A percentile compares a stretch with the other conserved stretches of the same genome.
Conservation (phyloP, 2,797 vertebrate genomes). For the Hapalemur alaotrensis region DNA sequence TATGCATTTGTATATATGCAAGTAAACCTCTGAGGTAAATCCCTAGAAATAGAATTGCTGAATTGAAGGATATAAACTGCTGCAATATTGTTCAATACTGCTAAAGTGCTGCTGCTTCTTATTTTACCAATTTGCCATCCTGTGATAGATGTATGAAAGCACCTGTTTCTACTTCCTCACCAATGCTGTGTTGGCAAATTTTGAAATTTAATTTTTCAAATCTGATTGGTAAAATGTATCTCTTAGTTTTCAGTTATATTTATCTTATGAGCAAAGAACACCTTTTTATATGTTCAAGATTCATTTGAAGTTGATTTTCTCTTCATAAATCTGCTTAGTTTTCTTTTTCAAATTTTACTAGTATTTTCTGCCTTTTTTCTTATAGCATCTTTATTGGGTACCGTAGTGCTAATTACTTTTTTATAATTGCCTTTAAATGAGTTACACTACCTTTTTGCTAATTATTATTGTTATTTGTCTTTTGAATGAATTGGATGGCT, state of each 20-base stretch:
- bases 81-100: not conserved
- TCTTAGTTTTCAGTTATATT: not conserved
- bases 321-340: not conserved
- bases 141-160: not conserved
- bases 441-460: not conserved
- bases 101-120: not conserved
- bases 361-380: not conserved
- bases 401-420: not conserved
- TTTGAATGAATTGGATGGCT: not conserved
- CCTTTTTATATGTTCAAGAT: not conserved
- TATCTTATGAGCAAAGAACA: not conserved
- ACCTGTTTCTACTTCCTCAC: not conserved
- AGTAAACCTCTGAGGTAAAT: not conserved
- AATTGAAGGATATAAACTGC: not conserved
- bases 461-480: not conserved
- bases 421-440: not conserved
- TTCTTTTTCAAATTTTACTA: not conserved
- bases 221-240: not conserved
- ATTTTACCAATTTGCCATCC: not conserved
- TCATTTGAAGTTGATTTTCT: not conserved
- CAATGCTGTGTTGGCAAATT: not conserved
- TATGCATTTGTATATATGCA: not conserved
- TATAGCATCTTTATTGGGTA: not conserved
- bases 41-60: not conserved
- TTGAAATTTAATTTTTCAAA: not conserved